phyloP scores from a whole-genome alignment of 2,888 invertebrate species.

The Leptopilina myrica region DNA sequence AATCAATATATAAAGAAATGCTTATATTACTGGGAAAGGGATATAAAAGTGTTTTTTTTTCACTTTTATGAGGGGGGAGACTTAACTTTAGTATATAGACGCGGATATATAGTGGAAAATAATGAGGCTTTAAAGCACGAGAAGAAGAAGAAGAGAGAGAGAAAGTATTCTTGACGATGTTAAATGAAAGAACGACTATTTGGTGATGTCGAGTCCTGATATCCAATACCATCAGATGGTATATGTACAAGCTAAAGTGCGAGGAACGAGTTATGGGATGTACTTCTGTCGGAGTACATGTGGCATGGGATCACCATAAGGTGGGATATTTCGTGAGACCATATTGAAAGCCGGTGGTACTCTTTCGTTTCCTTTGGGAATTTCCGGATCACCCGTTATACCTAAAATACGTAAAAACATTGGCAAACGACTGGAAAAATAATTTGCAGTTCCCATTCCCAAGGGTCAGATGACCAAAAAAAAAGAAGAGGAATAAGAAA shows the following conservation, averaged over 20 bases:
- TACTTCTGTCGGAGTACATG: conserved; percentile 66
- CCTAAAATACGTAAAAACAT: conserved; percentile 52
- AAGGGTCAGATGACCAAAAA: conserved; percentile 16
- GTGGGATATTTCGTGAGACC: conserved; percentile 72
- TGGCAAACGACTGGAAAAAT: conserved; percentile 55
- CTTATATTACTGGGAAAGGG: not conserved
- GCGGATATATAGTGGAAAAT: conserved; percentile 1
- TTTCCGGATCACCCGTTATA: conserved; percentile 72
- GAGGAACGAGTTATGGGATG: conserved; percentile 69
- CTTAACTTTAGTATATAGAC: conserved; percentile 8
- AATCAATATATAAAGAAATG: conserved; percentile 7
- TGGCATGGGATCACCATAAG: conserved; percentile 76
- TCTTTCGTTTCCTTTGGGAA: conserved; percentile 63
- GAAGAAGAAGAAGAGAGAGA: not conserved
- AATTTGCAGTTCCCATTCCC: conserved; percentile 44
- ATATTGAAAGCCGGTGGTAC: conserved; percentile 61
- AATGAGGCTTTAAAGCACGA: conserved; percentile 12
- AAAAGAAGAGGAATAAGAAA: not conserved
- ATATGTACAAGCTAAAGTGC: conserved; percentile 62
- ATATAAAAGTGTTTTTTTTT: conserved; percentile 11
- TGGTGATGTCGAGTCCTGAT: conserved; percentile 58
- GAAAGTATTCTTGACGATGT: conserved; percentile 34
- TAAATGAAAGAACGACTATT: conserved; percentile 39
- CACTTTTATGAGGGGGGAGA: not conserved
- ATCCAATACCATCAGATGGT: conserved; percentile 70